A percentile compares a stretch with the other conserved stretches of the same genome.
Conservation (phyloP, 2,888 invertebrate genomes). For the Chrysolina oricalcia region DNA sequence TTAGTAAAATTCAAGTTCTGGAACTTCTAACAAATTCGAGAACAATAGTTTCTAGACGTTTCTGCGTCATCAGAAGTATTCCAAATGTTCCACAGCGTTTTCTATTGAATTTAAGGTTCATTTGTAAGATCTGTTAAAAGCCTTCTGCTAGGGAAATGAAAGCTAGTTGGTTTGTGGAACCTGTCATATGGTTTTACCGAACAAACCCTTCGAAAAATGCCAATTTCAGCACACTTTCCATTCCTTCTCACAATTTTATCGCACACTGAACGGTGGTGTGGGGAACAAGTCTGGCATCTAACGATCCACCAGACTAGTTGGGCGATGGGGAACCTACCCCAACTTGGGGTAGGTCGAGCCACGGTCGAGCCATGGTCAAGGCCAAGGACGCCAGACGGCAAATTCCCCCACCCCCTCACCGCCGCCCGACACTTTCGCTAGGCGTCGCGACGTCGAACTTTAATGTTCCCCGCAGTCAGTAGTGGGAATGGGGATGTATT, state of each 20-base stretch:
- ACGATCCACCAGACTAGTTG: constrained; percentile 29
- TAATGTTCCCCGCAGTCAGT: constrained; percentile 26
- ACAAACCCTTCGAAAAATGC: not conserved
- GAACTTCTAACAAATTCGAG: too few relatives aligned
- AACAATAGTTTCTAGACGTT: too few relatives aligned
- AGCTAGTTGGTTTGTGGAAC: too few relatives aligned
- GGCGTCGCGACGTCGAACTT: constrained; percentile 42
- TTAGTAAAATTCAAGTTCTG: too few relatives aligned
- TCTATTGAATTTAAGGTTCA: too few relatives aligned
- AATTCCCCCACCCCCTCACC: constrained; percentile 41
- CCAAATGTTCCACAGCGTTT: too few relatives aligned
- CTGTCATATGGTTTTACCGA: not conserved
- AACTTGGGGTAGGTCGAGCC: constrained; percentile 58
- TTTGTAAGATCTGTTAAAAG: too few relatives aligned
- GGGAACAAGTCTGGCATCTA: constrained; percentile 9
- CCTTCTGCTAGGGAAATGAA: too few relatives aligned
- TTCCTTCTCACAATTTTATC: not conserved
- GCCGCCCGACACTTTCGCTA: constrained; percentile 37
- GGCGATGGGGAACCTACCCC: constrained; percentile 36
- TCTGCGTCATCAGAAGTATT: too few relatives aligned
- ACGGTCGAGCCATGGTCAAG: constrained; percentile 58
- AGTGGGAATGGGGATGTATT: constrained; percentile 15
- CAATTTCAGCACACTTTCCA: not conserved
- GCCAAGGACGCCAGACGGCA: constrained; percentile 60
- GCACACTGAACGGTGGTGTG: constrained; percentile 7